These are phyloP conservation scores for Hydrozoanthus gracilis DNA, from an alignment of 92 coral and sea anemone genomes.

Conservation along the genomic window DNA sequence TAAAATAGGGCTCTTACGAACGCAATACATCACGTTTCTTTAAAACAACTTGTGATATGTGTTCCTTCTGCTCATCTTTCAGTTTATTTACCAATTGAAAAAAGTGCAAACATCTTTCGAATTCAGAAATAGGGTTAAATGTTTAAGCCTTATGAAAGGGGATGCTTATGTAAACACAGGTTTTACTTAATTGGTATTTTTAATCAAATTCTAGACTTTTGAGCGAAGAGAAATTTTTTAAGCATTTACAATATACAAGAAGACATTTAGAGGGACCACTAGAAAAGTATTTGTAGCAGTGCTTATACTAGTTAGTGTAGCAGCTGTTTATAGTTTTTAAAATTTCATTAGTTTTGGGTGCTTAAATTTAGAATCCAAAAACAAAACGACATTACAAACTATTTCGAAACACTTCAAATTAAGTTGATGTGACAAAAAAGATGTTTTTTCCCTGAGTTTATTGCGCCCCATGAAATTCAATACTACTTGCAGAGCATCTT, in stretches of 20 bases:
- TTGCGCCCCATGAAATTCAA: slow-evolving; percentile 23
- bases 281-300: slow-evolving; percentile 2
- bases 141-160: no score
- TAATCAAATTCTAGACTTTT: no score
- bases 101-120: no score
- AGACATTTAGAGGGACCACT: not conserved
- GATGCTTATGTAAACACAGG: no score
- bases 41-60: no score
- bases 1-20: no score
- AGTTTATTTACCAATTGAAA: no score
- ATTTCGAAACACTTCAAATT: not conserved
- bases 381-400: slow-evolving; percentile 3
- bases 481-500: slow-evolving; percentile 12
- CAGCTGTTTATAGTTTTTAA: slow-evolving; percentile 8
- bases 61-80: no score
- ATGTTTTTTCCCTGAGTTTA: slow-evolving; percentile 2
- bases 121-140: no score
- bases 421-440: slow-evolving; percentile 14
- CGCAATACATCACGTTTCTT: no score
- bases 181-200: no score
- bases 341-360: slow-evolving; percentile 17
- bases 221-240: not conserved
- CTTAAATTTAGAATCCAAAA: not conserved
- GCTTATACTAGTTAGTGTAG: slow-evolving; percentile 11
- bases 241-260: not conserved